Evolutionary conservation across 1,140 invertebrate genomes (phyloP), one percentile per base, ranked within the genome.

Genomic region (Yoshiicerus persimilis): DNA sequence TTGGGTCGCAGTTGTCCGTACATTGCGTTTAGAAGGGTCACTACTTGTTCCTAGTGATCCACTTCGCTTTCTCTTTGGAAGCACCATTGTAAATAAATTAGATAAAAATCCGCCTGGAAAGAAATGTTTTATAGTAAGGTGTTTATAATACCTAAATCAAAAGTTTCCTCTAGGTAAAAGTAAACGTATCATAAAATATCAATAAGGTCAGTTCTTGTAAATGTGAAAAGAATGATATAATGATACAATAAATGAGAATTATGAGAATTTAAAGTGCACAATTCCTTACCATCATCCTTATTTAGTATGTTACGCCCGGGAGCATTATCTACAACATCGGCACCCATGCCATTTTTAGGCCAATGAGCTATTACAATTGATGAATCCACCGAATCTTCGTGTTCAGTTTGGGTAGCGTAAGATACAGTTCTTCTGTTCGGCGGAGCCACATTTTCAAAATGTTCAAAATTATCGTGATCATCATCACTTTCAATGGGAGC

Each of bases 361-460:
- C 25, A 34, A 20, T 34, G 32, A 30, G 62, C 25, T 39, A 36
- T 27, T 64, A 88, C 84, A 23, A 64, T 84, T 25, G 85, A 30
- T 3, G 85, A 75, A 77, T 86, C 88, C 13, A 88, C 88, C 3
- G 88, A 32, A 39, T 88, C 88, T 47, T 62, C 86, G 13, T 88
- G 70, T 27, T 88, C 88, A 6, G 88, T 88, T 39, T 88, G 88
- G 3, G 88, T 88, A 2, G 83, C 30, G 16, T 80, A 77, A 3
- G 70, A 77, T 0, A 6, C 32, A 80, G 32, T 13, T 8, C 30
- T 23, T 2, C 32, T 38, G 0, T 32, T 16, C 6, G 4, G 9
- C 2, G 70, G 70, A 1, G 13, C 41, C 4, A 56, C n/a, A 30
- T 36, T 32, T 34, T 64, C 56, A 13, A 41, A n/a, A 32, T 80